Base-by-base conservation (phyloP, 1,140 invertebrate species). In the Diplogasteroides magnus region DNA sequence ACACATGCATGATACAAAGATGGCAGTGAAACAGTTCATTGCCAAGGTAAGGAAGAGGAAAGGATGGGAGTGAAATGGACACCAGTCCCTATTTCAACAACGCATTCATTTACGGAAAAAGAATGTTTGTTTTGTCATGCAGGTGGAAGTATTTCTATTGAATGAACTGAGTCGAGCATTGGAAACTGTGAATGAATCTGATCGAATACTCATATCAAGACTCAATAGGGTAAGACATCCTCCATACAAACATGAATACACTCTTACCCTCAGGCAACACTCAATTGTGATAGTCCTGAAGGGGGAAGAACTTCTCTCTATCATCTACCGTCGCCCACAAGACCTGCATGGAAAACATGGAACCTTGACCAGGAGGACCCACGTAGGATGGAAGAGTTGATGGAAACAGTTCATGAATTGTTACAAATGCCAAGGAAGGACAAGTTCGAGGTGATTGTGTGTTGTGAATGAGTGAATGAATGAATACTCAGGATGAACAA, bases 261-360 rank as follows among this genome's bases (percentile, higher is more conserved):
- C 37, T 6, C 37, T n/a, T n/a, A n/a, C n/a, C n/a, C n/a, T n/a
- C n/a, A n/a, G n/a, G n/a, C n/a, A n/a, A n/a, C n/a, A n/a, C n/a
- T n/a, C n/a, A n/a, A n/a, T n/a, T n/a, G n/a, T n/a, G n/a, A n/a
- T n/a, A n/a, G n/a, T n/a, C n/a, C n/a, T n/a, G n/a, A n/a, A n/a
- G n/a, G n/a, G n/a, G n/a, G n/a, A n/a, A n/a, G 70, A n/a, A 64
- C 64, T 0, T 62, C 67, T 3, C 59, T 72, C 1, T 72, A 72
- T 37, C 70, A 72, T 27, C 58, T 72, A 0, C 70, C 70, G 3
- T 72, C 70, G 2, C 70, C 70, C 26, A 67, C 70, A 15, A 48
- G 70, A 31, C 70, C 70, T 13, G 64, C 70, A 0, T 72, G 70
- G 70, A 72, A 72, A 31, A 72, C 32, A 0, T 72, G 70, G 70